These are phyloP conservation scores for Chromoteleia sp. DNA, from an alignment of 2,888 invertebrate species.

Conservation along the genomic window DNA sequence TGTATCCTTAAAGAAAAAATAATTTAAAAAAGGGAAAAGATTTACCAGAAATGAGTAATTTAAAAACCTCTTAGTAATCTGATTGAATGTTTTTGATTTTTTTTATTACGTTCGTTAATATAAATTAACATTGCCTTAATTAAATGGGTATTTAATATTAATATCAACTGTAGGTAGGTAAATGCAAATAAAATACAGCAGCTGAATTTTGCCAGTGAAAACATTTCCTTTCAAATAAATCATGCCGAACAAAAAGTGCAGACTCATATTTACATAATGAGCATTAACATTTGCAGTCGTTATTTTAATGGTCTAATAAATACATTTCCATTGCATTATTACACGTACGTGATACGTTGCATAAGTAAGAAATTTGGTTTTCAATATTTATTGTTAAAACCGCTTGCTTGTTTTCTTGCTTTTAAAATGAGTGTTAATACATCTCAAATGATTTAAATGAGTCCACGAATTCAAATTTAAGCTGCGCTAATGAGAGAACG, in stretches of 20 bases:
- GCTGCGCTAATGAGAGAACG: constrained; percentile 17
- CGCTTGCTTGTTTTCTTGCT: not conserved
- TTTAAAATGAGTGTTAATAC: not conserved
- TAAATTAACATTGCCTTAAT: too few relatives aligned
- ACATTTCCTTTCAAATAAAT: constrained; percentile 4
- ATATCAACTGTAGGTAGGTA: not conserved
- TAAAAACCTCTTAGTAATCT: too few relatives aligned
- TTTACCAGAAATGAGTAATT: too few relatives aligned
- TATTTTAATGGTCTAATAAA: not conserved
- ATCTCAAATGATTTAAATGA: constrained; percentile 8
- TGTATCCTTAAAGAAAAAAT: too few relatives aligned
- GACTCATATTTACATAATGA: not conserved
- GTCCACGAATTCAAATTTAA: constrained; percentile 10
- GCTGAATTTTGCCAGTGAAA: not conserved
- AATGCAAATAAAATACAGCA: not conserved
- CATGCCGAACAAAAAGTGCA: not conserved
- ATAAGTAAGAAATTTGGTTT: not conserved
- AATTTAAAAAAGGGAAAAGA: too few relatives aligned
- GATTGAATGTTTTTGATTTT: too few relatives aligned
- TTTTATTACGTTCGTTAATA: too few relatives aligned
- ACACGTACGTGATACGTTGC: not conserved
- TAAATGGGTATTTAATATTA: not conserved
- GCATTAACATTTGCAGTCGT: not conserved
- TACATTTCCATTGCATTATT: not conserved
- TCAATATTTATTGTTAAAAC: not conserved